phyloP scores from a whole-genome alignment of 2,888 invertebrate genomes.

The Macrophya alboannulata region DNA sequence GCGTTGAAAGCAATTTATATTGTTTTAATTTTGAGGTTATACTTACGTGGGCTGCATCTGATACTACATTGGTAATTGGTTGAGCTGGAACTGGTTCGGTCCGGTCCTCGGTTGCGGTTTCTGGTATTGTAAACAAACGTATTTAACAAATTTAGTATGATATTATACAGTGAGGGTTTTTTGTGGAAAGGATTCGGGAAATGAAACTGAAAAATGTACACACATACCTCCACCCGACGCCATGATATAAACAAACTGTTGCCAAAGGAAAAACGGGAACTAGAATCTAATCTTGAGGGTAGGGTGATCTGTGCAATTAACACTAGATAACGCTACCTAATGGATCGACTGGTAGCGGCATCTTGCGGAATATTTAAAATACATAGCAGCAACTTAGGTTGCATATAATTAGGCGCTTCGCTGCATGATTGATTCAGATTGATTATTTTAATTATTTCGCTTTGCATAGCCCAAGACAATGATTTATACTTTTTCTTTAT shows the following conservation, averaged over 20 bases:
- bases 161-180: not conserved
- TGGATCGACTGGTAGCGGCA: not conserved
- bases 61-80: constrained; percentile 73
- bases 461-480: not conserved
- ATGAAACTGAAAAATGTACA: constrained; percentile 27
- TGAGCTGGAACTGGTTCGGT: constrained; percentile 71
- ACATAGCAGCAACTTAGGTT: not conserved
- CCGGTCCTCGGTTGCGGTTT: constrained; percentile 74
- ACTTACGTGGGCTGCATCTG: constrained; percentile 76
- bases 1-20: not conserved
- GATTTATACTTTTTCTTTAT: not conserved
- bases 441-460: not conserved
- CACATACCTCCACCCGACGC: constrained; percentile 76
- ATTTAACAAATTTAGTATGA: constrained; percentile 26
- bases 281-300: not conserved
- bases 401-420: not conserved
- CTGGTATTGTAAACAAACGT: constrained; percentile 60
- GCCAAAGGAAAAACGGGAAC: constrained; percentile 53
- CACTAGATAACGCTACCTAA: not conserved
- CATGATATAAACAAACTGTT: constrained; percentile 74
- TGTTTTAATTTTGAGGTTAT: constrained; percentile 67
- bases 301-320: not conserved
- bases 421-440: not conserved
- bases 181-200: constrained; percentile 51
- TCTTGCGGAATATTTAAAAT: not conserved